Evolutionary conservation across 2,797 vertebrate genomes (phyloP).

Genomic region (Acrossocheilus wenchowensis): DNA sequence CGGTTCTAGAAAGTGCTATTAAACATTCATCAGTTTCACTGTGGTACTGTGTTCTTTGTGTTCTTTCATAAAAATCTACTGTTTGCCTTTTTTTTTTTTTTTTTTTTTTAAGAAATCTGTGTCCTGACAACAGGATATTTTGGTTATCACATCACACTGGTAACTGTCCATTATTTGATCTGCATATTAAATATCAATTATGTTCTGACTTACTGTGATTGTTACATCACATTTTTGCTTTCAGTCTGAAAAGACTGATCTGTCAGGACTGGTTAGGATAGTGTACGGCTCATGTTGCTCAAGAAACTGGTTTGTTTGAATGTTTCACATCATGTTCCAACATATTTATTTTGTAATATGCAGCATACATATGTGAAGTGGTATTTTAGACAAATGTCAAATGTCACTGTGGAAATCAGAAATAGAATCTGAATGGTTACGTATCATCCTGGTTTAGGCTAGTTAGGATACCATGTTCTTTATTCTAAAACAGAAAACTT

Average conservation of each 20-base stretch:
- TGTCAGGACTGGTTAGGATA: neutral
- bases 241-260: neutral
- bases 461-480: neutral
- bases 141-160: neutral
- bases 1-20: conserved; percentile 37
- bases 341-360: neutral
- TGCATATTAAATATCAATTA: neutral
- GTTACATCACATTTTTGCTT: neutral
- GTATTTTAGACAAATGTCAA: neutral
- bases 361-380: neutral
- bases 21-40: conserved; percentile 34
- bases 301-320: neutral
- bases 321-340: neutral
- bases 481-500: neutral
- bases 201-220: too few species aligned
- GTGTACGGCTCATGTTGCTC: neutral
- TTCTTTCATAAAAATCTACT: neutral
- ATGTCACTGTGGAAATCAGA: neutral
- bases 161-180: neutral
- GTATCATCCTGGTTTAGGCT: neutral
- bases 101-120: neutral
- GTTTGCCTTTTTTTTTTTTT: neutral
- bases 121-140: neutral
- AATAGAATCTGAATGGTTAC: neutral
- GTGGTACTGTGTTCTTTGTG: conserved; percentile 8